Conservation (phyloP, 2,888 invertebrate genomes). For the Tortricodes alternella region DNA sequence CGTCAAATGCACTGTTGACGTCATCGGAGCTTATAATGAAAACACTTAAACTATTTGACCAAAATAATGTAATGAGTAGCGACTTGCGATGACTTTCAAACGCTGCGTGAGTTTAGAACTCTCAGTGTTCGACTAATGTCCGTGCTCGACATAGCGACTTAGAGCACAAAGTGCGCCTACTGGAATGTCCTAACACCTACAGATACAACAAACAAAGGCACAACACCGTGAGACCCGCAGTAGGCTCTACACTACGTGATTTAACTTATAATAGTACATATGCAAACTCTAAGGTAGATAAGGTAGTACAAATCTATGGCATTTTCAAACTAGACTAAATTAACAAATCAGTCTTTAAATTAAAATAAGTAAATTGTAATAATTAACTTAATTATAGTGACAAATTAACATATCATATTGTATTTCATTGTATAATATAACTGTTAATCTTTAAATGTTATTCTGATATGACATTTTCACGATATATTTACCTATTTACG, state of each 20-base stretch:
- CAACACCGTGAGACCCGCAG: conserved; percentile 68
- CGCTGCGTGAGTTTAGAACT: conserved; percentile 20
- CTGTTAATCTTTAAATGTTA: conserved; percentile 9
- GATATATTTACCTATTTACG: background rate
- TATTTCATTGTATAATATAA: conserved; percentile 33
- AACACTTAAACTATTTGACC: background rate
- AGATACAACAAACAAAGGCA: conserved; percentile 76
- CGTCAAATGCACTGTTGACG: background rate
- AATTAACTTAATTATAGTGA: conserved; percentile 58
- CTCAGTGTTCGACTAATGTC: background rate
- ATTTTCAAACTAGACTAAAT: conserved; percentile 82
- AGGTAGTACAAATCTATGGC: conserved; percentile 73
- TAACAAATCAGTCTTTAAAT: conserved; percentile 83
- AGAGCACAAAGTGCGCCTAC: conserved; percentile 67
- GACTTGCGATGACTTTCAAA: background rate
- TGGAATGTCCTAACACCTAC: conserved; percentile 67
- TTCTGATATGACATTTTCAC: conserved; percentile 51
- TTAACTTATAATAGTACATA: conserved; percentile 57
- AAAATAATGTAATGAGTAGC: background rate
- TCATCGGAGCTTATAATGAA: background rate
- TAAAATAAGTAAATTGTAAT: conserved; percentile 64
- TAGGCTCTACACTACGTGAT: conserved; percentile 65
- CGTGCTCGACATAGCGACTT: conserved; percentile 38
- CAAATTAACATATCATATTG: conserved; percentile 47
- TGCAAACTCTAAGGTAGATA: conserved; percentile 62